Evolutionary conservation across 2,797 vertebrate genomes (phyloP), one percentile per base, ranked within the genome.

Genomic region (Halcyon chelicuti): DNA sequence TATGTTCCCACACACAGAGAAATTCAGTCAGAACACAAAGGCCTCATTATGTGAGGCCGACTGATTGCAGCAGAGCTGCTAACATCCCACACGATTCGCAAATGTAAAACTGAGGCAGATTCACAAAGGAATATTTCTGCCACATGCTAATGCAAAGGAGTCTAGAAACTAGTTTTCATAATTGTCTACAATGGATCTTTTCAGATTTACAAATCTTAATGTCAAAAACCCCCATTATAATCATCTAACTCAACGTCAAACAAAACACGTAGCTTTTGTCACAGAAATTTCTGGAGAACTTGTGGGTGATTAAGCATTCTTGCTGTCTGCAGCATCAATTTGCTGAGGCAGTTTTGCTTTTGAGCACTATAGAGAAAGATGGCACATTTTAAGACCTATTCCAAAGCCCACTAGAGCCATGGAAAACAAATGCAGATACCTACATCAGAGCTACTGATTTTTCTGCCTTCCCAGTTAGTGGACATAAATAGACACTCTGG

Each of bases 181-280:
- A 46, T 5, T 70, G 16, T 46, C 77, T 75, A 39, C 1, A 7
- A 33, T 17, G 16, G 2, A 13, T 26, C 14, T 76, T 88, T 66
- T 28, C 35, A 67, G 39, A 40, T 52, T 74, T 44, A 40, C n/a
- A 71, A 86, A 83, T 65, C 19, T 82, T 11, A 2, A 12, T 37
- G 31, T 71, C 7, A 54, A 13, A 88, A 74, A 66, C 23, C 66
- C 5, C 7, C 33, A 15, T 47, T 74, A 44, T 9, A 82, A 74
- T 7, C 22, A 15, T 23, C 9, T 37, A 67, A 58, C 15, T 57
- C 37, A 70, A 37, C 0, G 0, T 54, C 7, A 37, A 67, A 63
- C 1, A 57, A 80, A 76, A 15, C 1, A 21, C 10, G 1, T 8
- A 35, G 23, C 7, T 65, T 61, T 78, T 68, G 40, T 72, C 19